Conservation (phyloP, 2,888 invertebrate species). For the Cremastobaeus sp. region DNA sequence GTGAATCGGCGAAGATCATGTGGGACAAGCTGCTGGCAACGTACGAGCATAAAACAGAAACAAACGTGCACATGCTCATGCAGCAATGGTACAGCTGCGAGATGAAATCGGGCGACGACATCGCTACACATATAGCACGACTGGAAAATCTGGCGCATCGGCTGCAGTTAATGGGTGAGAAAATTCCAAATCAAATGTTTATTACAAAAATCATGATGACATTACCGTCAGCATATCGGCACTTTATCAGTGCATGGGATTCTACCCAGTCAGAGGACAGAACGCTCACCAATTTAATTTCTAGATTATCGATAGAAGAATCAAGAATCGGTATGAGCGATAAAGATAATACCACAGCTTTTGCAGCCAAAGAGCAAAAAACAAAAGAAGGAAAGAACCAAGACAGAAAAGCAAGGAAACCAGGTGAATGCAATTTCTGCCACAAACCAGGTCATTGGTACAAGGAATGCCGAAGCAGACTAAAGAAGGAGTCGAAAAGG, state of each 20-base stretch:
- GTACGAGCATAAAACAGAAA: constrained; percentile 65
- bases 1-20: constrained; percentile 64
- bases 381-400: background rate
- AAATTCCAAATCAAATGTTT: constrained; percentile 46
- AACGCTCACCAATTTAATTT: constrained; percentile 27
- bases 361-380: background rate
- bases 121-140: constrained; percentile 61
- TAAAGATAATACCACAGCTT: background rate
- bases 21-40: constrained; percentile 61
- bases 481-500: background rate
- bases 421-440: constrained; percentile 49
- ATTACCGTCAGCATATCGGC: constrained; percentile 37
- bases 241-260: constrained; percentile 62
- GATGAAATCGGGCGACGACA: constrained; percentile 54
- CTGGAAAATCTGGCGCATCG: constrained; percentile 59
- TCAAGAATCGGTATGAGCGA: background rate
- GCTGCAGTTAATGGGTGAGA: constrained; percentile 48
- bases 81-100: constrained; percentile 56
- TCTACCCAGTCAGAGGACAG: constrained; percentile 21
- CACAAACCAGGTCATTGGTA: constrained; percentile 57
- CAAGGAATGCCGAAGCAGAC: constrained; percentile 38
- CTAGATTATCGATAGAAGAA: background rate
- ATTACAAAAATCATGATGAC: constrained; percentile 64
- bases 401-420: constrained; percentile 11
- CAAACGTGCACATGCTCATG: constrained; percentile 61